Evolutionary conservation across 2,888 invertebrate genomes (phyloP), one percentile per base, ranked within the genome.

Genomic region (Galerucella pusilla): DNA sequence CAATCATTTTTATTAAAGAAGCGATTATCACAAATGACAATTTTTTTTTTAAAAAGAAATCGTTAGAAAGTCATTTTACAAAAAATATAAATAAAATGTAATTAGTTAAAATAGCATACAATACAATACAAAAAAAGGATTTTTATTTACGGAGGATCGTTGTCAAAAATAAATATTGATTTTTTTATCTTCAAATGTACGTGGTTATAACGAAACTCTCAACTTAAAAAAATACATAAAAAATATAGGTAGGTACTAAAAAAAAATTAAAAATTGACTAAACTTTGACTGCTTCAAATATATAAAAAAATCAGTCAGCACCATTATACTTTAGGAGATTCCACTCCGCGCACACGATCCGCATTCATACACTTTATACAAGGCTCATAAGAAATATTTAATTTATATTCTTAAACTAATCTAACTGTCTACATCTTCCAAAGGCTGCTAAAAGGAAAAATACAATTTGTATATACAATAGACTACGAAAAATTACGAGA

Each of bases 11-110:
- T 88, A 88, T 87, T 87, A 86, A 86, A 86, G 87, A 88, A 88
- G 88, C 88, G 86, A 87, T 88, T 88, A 88, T 88, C 88, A 88
- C 88, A 88, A 87, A 86, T 87, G 88, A 88, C 88, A 88, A 87
- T 87, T 78, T 79, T 57, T 57, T 57, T 57, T 7, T 86, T n/a
- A n/a, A 86, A 85, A 85, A 87, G 86, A 86, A 86, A 85, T 84
- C 84, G 85, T 86, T 85, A 85, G 84, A 84, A 82, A 78, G 82
- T 85, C 82, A 83, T 84, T 83, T 82, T 81, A 84, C 79, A 81
- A 80, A 78, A 83, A 80, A 82, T 71, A 84, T 83, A 85, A 81
- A 84, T 81, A 83, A 57, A 81, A 80, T 45, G 42, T 78, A 79
- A 84, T 84, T 83, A 83, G 83, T 83, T 81, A 81, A 35, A 76